Evolutionary conservation across 2,113 vertebrate genomes (phyloP).

Genomic region (Apus apus): DNA sequence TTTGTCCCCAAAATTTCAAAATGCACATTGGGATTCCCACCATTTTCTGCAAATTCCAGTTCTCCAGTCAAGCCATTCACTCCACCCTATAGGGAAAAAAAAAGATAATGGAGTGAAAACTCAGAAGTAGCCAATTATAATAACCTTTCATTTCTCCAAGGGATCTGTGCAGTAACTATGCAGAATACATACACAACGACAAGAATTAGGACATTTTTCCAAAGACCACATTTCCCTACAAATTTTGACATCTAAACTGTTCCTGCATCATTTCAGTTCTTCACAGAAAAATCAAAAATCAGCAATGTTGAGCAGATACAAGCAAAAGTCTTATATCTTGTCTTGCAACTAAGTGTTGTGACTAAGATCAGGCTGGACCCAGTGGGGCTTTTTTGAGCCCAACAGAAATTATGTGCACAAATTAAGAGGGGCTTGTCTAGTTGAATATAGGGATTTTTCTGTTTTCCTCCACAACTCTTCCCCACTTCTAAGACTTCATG

Average conservation of each 20-base stretch:
- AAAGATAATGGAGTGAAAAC: neutral
- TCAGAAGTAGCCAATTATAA: neutral
- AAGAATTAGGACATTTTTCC: neutral
- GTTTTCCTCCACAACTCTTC: neutral
- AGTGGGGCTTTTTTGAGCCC: neutral
- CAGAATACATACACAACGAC: neutral
- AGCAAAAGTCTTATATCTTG: neutral
- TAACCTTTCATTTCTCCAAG: neutral
- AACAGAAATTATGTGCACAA: neutral
- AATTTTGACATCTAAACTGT: neutral
- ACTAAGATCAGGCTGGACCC: too few species aligned
- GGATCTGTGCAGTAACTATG: neutral
- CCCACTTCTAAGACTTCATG: neutral
- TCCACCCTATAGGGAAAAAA: constrained; percentile 78
- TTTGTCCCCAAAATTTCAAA: constrained; percentile 98
- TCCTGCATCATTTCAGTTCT: neutral
- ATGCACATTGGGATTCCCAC: constrained; percentile 94
- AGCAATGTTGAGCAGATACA: neutral
- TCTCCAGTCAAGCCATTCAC: constrained; percentile 93
- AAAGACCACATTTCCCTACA: neutral
- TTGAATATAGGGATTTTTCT: neutral
- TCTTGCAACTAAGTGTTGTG: too few species aligned
- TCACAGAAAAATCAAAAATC: neutral
- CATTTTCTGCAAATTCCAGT: constrained; percentile 94
- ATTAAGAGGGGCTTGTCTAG: neutral